A percentile compares a stretch with the other conserved stretches of the same genome.
Conservation (phyloP, 2,797 vertebrate species). For the Myripristis murdjan region DNA sequence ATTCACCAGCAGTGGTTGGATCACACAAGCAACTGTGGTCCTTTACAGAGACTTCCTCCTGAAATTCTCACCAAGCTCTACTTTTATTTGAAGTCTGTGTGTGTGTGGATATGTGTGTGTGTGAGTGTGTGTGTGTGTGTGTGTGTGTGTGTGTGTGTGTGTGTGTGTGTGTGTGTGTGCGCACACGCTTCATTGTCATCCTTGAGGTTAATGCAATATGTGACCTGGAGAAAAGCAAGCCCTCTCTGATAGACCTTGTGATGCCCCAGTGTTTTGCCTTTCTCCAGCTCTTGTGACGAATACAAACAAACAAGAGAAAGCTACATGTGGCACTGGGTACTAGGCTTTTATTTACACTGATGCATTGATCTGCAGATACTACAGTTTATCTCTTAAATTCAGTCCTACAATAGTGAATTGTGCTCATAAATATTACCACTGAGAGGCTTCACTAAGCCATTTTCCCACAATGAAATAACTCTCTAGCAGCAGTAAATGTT, state of each 20-base stretch:
- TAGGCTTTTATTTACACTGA: slow-evolving; percentile 2
- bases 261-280: slow-evolving; percentile 39
- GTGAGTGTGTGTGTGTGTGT: not conserved
- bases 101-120: too few relatives aligned
- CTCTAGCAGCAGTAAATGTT: slow-evolving; percentile 60
- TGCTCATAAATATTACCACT: slow-evolving; percentile 40
- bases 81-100: slow-evolving; percentile 19
- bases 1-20: not conserved
- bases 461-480: slow-evolving; percentile 44
- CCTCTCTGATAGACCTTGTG: slow-evolving; percentile 47
- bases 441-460: slow-evolving; percentile 40
- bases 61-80: not conserved
- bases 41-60: not conserved
- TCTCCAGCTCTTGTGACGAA: slow-evolving; percentile 22
- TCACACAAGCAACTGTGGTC: not conserved
- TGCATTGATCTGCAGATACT: slow-evolving; percentile 36
- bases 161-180: slow-evolving; percentile 2
- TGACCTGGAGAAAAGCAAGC: slow-evolving; percentile 56
- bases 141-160: too few relatives aligned
- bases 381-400: slow-evolving; percentile 25
- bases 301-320: slow-evolving; percentile 27
- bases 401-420: slow-evolving; percentile 44
- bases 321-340: slow-evolving; percentile 4
- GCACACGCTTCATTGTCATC: slow-evolving; percentile 36
- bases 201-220: slow-evolving; percentile 68